These are phyloP conservation scores for Melolontha melolontha DNA, from an alignment of 2,888 invertebrate species.

Conservation along the genomic window DNA sequence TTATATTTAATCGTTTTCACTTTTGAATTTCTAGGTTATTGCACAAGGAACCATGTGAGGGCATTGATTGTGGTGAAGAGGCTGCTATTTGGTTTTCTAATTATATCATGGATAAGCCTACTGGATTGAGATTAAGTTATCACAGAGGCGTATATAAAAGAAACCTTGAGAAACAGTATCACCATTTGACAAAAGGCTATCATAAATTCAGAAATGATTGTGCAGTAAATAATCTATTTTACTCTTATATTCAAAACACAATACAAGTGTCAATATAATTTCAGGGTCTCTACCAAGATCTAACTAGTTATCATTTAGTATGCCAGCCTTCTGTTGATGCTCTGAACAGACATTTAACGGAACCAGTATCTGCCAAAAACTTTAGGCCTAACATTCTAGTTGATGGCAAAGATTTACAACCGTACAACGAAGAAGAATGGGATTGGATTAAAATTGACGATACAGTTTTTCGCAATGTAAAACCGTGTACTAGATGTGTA, in stretches of 20 bases:
- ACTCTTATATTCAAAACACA: too few relatives aligned
- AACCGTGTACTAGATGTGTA: constrained; percentile 53
- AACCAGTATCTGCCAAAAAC: constrained; percentile 63
- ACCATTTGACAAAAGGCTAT: too few relatives aligned
- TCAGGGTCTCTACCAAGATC: too few relatives aligned
- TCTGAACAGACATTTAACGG: constrained; percentile 65
- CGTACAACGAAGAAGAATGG: constrained; percentile 70
- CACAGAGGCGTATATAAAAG: constrained; percentile 45
- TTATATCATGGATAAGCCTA: constrained; percentile 57
- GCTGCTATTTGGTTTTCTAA: constrained; percentile 72
- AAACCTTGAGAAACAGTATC: not conserved
- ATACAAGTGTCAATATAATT: too few relatives aligned
- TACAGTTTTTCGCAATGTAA: constrained; percentile 67
- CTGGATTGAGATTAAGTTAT: constrained; percentile 61
- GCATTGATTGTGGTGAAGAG: constrained; percentile 70
- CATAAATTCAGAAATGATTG: not conserved
- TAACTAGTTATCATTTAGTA: constrained; percentile 67
- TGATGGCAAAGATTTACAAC: constrained; percentile 60
- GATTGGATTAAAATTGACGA: constrained; percentile 70
- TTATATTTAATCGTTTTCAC: too few relatives aligned
- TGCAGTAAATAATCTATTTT: too few relatives aligned
- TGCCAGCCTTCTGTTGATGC: constrained; percentile 68
- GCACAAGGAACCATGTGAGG: constrained; percentile 44
- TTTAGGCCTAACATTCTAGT: constrained; percentile 72
- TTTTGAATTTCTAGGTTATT: constrained; percentile 43